Evolutionary conservation across 2,888 invertebrate species (phyloP), one percentile per base, ranked within the genome.

Genomic region (Leptopilina drosophilae): DNA sequence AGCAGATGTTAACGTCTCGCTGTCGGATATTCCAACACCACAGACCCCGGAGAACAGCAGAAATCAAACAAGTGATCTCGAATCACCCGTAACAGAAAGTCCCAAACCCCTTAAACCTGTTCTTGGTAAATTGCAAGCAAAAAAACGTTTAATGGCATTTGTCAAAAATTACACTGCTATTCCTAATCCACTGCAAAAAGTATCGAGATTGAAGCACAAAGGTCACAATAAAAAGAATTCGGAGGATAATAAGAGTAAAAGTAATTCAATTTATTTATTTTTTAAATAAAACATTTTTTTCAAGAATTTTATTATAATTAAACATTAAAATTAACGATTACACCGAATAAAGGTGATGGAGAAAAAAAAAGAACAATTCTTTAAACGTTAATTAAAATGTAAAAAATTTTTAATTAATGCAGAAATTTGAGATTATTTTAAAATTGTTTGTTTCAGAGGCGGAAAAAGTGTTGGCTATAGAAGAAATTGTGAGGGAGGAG

Each of bases 101-200:
- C 88, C 89, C 8, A 90, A 88, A 82, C 79, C 88, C 33, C 83
- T 87, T 14, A 91, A 91, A 79, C 91, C 91, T 7, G 92, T 92
- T 2, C 84, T 92, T 79, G 92, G 92, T 26, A 92, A 90, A 85
- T 83, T 89, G 40, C 91, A 92, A 84, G 92, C 92, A 0, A 91
- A 92, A 82, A 91, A 91, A 75, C 86, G 92, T 66, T 85, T 92
- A 20, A 91, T 92, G 91, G 92, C 92, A 77, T 91, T 92, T 82
- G 91, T 90, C 7, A 91, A 90, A 82, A 90, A 90, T 76, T 91
- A 90, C 73, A 84, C 69, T 33, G 73, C 75, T 15, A 80, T 83
- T 33, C 84, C 84, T 14, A 88, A 86, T 77, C 83, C 87, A 9
- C 77, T 88, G 59, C 83, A 89, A 42, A 90, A 90, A 86, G 82